Conservation (phyloP, 2,888 invertebrate genomes). For the Coecobrya sp. region DNA sequence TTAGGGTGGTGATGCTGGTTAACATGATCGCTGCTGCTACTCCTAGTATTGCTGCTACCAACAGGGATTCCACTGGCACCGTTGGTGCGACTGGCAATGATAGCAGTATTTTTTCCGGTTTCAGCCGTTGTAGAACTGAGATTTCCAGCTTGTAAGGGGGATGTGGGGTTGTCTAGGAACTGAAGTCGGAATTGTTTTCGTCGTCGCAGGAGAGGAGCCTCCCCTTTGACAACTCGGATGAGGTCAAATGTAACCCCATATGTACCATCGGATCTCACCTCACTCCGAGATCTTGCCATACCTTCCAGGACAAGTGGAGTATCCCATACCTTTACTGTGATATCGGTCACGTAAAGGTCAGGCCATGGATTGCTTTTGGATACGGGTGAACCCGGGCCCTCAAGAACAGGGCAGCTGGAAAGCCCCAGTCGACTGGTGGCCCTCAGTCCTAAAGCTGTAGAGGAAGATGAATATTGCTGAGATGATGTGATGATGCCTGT, state of each 20-base stretch:
- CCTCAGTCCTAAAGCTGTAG: slow-evolving; percentile 51
- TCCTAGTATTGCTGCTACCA: slow-evolving; percentile 52
- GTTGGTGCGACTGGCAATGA: slow-evolving; percentile 31
- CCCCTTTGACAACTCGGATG: slow-evolving; percentile 86
- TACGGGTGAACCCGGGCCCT: slow-evolving; percentile 82
- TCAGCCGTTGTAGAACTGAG: slow-evolving; percentile 7
- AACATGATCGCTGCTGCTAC: slow-evolving; percentile 72
- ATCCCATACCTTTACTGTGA: slow-evolving; percentile 86
- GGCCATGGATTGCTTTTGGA: slow-evolving; percentile 82
- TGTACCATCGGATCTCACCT: slow-evolving; percentile 86
- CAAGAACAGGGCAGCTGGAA: slow-evolving; percentile 84
- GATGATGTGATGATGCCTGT: slow-evolving; percentile 55
- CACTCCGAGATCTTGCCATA: slow-evolving; percentile 86
- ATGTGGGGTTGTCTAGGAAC: slow-evolving; percentile 86
- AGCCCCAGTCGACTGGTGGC: slow-evolving; percentile 24
- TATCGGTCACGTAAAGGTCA: slow-evolving; percentile 84
- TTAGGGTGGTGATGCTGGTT: slow-evolving; percentile 59
- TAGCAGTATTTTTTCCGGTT: slow-evolving; percentile 69
- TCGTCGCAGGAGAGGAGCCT: slow-evolving; percentile 84
- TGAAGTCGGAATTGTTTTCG: slow-evolving; percentile 87
- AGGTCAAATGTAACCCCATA: slow-evolving; percentile 86
- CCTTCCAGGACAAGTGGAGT: slow-evolving; percentile 86
- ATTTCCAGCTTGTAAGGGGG: slow-evolving; percentile 58
- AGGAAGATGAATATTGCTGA: slow-evolving; percentile 52
- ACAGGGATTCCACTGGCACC: slow-evolving; percentile 38